Evolutionary conservation across 2,797 vertebrate species (phyloP).

Genomic region (Lepus townsendii): DNA sequence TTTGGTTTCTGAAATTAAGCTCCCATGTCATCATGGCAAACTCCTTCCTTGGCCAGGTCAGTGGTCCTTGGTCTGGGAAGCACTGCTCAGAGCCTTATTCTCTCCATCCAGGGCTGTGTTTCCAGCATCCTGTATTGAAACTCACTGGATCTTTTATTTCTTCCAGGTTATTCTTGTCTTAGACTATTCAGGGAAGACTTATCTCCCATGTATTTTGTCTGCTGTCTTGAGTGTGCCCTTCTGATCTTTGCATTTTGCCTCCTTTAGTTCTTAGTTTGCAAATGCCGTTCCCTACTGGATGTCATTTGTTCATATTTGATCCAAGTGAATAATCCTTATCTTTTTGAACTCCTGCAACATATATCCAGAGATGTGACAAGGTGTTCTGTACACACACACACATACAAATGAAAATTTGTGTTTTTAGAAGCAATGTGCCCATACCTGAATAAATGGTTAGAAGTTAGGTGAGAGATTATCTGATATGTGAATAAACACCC

Average conservation of each 20-base stretch:
- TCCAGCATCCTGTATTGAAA: background rate
- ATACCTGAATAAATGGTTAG: background rate
- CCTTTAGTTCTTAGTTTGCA: background rate
- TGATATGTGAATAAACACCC: background rate
- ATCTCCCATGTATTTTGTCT: background rate
- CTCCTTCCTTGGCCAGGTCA: background rate
- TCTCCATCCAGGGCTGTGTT: background rate
- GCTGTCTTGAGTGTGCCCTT: background rate
- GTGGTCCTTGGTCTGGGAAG: background rate
- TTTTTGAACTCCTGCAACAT: background rate
- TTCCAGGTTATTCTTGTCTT: background rate
- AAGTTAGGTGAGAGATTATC: background rate
- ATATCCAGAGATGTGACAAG: constrained; percentile 1
- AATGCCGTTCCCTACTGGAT: background rate
- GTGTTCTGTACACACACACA: background rate
- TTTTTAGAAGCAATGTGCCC: constrained; percentile 13
- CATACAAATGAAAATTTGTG: background rate
- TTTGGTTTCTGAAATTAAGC: background rate
- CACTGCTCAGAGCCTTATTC: background rate
- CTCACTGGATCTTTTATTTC: background rate
- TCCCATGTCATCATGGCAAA: background rate
- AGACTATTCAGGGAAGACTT: background rate
- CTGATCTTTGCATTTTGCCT: background rate
- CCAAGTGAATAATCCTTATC: background rate
- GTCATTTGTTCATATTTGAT: constrained; percentile 7